Base-by-base conservation (phyloP, 2,113 vertebrate genomes). In the Sclerurus mexicanus region DNA sequence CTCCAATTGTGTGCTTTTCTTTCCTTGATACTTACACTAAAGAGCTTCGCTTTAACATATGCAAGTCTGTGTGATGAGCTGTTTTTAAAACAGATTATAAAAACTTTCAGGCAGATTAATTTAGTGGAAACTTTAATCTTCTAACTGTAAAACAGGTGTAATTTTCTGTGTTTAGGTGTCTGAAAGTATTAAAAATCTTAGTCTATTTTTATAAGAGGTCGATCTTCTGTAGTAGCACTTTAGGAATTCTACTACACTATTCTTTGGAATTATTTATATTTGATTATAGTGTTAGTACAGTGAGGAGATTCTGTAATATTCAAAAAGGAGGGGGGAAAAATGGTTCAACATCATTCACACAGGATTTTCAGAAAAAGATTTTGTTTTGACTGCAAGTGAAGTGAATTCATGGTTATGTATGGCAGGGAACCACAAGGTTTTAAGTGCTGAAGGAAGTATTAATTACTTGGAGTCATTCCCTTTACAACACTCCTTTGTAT, bases 401-500 rank as follows among this genome's bases (percentile, higher is more conserved):
- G 28, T 50, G 89, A 92, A 63, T 86, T 66, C 7, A 10, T 88
- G 58, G 42, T 58, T 82, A 44, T 66, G 27, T 72, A 50, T 74
- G 44, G 69, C 52, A 96, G 82, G 52, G 55, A 85, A 44, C 40
- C 9, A 7, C 35, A 52, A 42, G 27, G 33, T 80, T 69, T 60
- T 74, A 47, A 89, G 71, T 71, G 50, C 40, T 83, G 35, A 75
- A 85, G 67, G 84, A 90, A 85, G 50, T 64, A 78, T 73, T 79
- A 60, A 47, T 85, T 91, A 76, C 72, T 94, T 56, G 85, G 28
- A 86, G 30, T 62, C 44, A 40, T 50, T 87, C 64, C 59, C 46
- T 97, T 93, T 85, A 85, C 68, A 92, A 92, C 84, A 55, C 56
- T 87, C 83, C 59, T 85, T 92, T 94, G 50, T 93, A 60, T 96